Percentiles rank a stretch among this genome's conserved stretches.
These are phyloP conservation scores for Lates calcarifer DNA, from an alignment of 2,113 vertebrate genomes.

Conservation along the genomic window DNA sequence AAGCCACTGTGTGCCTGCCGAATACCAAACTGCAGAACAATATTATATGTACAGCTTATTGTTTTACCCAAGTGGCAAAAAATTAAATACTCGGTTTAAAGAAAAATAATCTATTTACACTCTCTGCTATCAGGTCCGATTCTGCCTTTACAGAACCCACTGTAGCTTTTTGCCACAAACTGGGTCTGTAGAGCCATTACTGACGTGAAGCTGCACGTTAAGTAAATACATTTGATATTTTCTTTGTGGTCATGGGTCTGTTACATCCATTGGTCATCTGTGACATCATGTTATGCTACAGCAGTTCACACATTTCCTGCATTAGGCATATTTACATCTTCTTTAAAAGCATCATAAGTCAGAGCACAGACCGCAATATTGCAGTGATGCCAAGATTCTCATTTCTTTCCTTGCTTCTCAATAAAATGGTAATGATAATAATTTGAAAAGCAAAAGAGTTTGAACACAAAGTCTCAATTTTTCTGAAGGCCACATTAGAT, in stretches of 20 bases:
- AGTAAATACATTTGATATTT: constrained; percentile 13
- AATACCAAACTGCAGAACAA: too few species aligned
- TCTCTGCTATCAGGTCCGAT: too few species aligned
- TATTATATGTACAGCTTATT: too few species aligned
- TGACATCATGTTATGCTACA: background rate
- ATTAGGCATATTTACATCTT: constrained; percentile 7
- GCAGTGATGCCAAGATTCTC: constrained; percentile 4
- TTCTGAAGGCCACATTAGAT: constrained; percentile 57
- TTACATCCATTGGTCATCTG: constrained; percentile 18
- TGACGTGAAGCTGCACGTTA: background rate
- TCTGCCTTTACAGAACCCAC: too few species aligned
- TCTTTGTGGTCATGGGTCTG: constrained; percentile 15
- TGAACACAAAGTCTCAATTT: constrained; percentile 38
- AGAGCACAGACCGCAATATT: background rate
- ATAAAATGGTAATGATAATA: constrained; percentile 39
- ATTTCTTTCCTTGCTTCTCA: constrained; percentile 9
- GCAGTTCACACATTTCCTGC: background rate
- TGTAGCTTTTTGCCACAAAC: too few species aligned
- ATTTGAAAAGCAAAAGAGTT: constrained; percentile 25
- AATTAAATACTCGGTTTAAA: too few species aligned
- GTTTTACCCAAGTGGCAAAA: too few species aligned
- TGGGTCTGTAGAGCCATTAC: background rate
- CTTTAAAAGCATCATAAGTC: background rate
- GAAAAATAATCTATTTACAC: too few species aligned
- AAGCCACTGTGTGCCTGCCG: too few species aligned